Conservation (phyloP, 2,797 vertebrate species). For the Carcharodon carcharias region DNA sequence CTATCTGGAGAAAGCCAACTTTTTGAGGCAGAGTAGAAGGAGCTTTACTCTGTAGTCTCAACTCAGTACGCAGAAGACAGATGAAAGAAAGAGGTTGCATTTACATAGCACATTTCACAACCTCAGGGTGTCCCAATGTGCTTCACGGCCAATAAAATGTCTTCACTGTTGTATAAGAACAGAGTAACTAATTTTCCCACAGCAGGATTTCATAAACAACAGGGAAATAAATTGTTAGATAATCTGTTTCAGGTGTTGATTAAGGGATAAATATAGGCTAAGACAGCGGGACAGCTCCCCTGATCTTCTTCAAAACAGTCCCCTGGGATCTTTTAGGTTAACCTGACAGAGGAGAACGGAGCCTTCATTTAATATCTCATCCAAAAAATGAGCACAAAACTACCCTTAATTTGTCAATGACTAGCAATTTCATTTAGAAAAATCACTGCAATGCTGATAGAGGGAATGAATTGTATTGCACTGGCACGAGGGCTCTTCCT, state of each 20-base stretch:
- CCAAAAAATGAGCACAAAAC: neutral
- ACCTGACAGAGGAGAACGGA: neutral
- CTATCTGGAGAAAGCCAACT: no score
- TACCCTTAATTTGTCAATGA: neutral
- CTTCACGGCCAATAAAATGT: neutral
- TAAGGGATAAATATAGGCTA: neutral
- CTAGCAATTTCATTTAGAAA: neutral
- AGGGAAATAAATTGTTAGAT: neutral
- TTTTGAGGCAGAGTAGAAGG: no score
- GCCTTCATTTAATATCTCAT: neutral
- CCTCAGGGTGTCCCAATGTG: neutral
- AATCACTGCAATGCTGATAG: neutral
- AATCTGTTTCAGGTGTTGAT: neutral
- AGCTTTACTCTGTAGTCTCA: no score
- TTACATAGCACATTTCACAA: neutral
- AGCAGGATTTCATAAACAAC: neutral
- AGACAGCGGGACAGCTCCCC: neutral
- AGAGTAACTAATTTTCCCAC: neutral
- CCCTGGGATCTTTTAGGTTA: neutral
- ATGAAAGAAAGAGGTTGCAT: no score
- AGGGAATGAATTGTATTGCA: neutral
- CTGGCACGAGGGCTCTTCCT: neutral
- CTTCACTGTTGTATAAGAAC: neutral
- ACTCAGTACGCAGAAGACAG: no score
- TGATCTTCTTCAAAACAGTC: neutral